phyloP scores from a whole-genome alignment of 2,888 invertebrate genomes.

The Eristalis pertinax region DNA sequence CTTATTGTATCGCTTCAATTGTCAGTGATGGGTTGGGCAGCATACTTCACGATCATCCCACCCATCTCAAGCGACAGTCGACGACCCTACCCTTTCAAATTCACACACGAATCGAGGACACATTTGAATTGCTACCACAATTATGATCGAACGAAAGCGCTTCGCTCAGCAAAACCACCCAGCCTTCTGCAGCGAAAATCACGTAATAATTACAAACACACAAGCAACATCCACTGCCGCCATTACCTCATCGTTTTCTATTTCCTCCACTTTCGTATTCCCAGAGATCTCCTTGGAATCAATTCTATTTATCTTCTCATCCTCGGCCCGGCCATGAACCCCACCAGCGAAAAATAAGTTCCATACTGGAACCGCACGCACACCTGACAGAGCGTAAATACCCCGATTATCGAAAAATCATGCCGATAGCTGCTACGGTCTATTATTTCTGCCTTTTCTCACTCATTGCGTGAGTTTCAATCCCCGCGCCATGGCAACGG shows the following conservation, averaged over 20 bases:
- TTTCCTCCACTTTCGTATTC: constrained; percentile 6
- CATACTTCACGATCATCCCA: too few species aligned
- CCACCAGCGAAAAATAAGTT: constrained; percentile 21
- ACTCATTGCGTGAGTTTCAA: constrained; percentile 4
- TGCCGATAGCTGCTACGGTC: constrained; percentile 47
- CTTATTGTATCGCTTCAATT: too few species aligned
- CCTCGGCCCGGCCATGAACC: neutral
- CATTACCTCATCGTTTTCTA: constrained; percentile 9
- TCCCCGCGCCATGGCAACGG: neutral
- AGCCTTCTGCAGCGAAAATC: neutral
- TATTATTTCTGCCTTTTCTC: constrained; percentile 39
- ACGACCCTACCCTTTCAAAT: neutral
- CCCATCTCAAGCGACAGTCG: too few species aligned
- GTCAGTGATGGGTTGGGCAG: too few species aligned
- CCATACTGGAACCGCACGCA: constrained; percentile 58
- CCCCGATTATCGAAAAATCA: constrained; percentile 65
- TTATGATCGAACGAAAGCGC: neutral
- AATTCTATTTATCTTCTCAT: constrained; percentile 37
- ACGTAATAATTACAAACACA: constrained; percentile 24
- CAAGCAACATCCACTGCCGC: constrained; percentile 21
- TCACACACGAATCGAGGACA: neutral
- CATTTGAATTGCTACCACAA: neutral
- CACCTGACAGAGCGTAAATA: constrained; percentile 46
- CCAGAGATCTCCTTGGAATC: constrained; percentile 20
- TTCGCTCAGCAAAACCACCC: constrained; percentile 5